Base-by-base conservation (phyloP, 2,113 vertebrate genomes). In the Notothenia coriiceps region DNA sequence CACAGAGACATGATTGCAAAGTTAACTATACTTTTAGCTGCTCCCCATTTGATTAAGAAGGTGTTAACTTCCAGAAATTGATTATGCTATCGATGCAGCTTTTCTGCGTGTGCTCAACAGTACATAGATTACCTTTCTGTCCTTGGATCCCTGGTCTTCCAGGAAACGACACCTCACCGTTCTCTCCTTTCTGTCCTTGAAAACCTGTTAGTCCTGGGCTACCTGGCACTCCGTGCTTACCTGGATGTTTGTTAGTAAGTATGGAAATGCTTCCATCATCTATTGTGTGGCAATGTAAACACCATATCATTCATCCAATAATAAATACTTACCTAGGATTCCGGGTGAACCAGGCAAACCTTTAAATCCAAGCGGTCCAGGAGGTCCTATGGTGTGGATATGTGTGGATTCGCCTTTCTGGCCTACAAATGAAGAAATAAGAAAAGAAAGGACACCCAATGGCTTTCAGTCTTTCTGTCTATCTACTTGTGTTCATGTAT, bases 331-430 rank as follows among this genome's bases (percentile, higher is more conserved):
- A 93, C 92, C 92, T 72, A 59, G 69, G 9, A 10, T 73, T 73
- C 91, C 92, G 2, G 43, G 49, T 64, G 3, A n/a, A 5, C 93
- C 92, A 49, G 83, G 77, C 1, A 4, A 29, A 59, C 93, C 93
- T 68, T 76, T 76, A 61, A 70, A 64, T 69, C 93, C 93, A 47
- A 68, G 83, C 15, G 67, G 87, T 60, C 93, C 92, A 71, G 77
- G 82, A 33, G 20, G 18, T 70, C 83, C 89, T 62, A 5, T 18
- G 2, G 0, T 0, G 10, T 77, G 54, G 29, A 51, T 50, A 25
- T 67, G 55, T 59, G 61, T 35, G 18, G 89, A 47, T 46, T 93
- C 91, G 6, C 93, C 93, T 76, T 92, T 93, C 61, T 89, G 86
- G 47, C 93, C 93, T 94, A 64, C 12, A 35, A 79, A 29, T 49